A percentile compares a stretch with the other conserved stretches of the same genome.
Evolutionary conservation across 2,113 vertebrate genomes (phyloP).

Genomic region (Forbesichthys papilliferus): DNA sequence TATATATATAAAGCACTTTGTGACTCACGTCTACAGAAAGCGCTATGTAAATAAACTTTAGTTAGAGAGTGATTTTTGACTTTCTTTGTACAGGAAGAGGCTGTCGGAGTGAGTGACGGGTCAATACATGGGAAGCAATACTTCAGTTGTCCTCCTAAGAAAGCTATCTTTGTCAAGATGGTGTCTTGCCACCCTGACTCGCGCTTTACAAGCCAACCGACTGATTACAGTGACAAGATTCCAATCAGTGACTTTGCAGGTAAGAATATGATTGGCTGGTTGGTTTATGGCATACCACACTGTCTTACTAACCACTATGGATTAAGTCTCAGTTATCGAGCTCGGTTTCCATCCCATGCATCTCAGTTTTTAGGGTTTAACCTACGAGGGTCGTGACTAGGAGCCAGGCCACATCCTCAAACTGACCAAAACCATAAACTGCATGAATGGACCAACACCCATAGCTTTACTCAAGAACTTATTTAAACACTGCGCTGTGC

Average conservation of each 20-base stretch:
- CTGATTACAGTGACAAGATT: neutral
- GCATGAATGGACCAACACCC: no score
- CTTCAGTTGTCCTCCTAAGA: constrained; percentile 72
- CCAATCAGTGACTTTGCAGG: constrained; percentile 29
- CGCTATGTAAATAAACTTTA: neutral
- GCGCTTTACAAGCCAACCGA: constrained; percentile 64
- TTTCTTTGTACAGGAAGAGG: constrained; percentile 73
- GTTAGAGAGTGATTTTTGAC: neutral
- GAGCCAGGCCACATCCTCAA: no score
- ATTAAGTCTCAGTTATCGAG: no score
- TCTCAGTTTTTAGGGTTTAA: no score
- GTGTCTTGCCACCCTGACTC: constrained; percentile 76
- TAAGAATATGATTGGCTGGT: constrained; percentile 8
- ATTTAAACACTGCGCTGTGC: no score
- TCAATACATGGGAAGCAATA: constrained; percentile 64
- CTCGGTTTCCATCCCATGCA: no score
- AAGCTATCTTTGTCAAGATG: constrained; percentile 82
- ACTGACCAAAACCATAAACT: no score
- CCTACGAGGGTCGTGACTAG: no score
- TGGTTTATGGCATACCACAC: neutral
- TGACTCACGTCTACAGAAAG: no score
- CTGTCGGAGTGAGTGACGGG: constrained; percentile 74
- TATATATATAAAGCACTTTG: no score
- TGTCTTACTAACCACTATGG: no score
- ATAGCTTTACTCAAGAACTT: no score